Percentiles rank a stretch among this genome's conserved stretches.
phyloP scores from a whole-genome alignment of 1,140 invertebrate species.

The Bombus sylvicola region DNA sequence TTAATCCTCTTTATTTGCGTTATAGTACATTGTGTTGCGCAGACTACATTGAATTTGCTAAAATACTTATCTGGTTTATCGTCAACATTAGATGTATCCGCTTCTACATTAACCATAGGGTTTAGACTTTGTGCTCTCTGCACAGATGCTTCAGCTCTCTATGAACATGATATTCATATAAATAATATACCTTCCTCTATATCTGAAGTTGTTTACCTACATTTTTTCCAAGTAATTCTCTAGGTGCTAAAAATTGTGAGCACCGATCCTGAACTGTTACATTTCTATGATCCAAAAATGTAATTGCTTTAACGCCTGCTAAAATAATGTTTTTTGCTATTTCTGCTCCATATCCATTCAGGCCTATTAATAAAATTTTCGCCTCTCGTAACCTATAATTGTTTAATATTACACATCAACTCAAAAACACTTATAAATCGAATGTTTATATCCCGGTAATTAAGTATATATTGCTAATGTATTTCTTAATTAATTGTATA shows the following conservation, averaged over 20 bases:
- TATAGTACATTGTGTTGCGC: conserved; percentile 89
- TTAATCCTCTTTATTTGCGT: conserved; percentile 90
- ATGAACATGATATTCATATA: conserved; percentile 63
- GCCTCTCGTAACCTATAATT: conserved; percentile 90
- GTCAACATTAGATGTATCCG: conserved; percentile 86
- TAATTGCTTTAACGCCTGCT: conserved; percentile 95
- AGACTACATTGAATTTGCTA: conserved; percentile 92
- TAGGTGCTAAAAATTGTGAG: conserved; percentile 91
- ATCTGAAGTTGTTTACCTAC: conserved; percentile 77
- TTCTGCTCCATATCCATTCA: conserved; percentile 96
- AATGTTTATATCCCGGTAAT: neutral
- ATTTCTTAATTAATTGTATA: conserved; percentile 15
- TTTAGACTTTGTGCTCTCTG: conserved; percentile 92
- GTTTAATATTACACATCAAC: conserved; percentile 29
- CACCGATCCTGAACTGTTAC: conserved; percentile 89
- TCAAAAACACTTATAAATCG: neutral
- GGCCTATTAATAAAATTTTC: conserved; percentile 93
- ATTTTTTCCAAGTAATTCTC: conserved; percentile 88
- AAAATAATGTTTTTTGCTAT: conserved; percentile 98
- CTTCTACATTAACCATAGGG: conserved; percentile 94
- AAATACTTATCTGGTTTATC: conserved; percentile 90
- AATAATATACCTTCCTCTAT: neutral
- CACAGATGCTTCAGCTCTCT: conserved; percentile 93
- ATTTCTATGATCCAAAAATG: conserved; percentile 91
- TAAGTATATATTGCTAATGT: conserved; percentile 29